Conservation (phyloP, 2,113 vertebrate genomes). For the Phalacrocorax pelagicus region DNA sequence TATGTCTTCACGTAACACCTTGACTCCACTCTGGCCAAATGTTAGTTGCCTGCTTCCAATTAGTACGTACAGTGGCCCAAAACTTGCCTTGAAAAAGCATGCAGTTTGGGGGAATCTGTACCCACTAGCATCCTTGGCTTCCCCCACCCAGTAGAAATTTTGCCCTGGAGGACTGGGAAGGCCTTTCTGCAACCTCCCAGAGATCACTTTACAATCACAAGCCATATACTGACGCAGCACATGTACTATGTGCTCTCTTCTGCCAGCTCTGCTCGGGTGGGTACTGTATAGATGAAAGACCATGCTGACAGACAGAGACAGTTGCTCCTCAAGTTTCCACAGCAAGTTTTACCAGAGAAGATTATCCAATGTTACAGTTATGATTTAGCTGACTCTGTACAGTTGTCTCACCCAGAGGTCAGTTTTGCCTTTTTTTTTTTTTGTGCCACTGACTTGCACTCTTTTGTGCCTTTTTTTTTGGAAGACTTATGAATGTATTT, state of each 20-base stretch:
- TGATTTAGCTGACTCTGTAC: background rate
- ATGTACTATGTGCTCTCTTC: background rate
- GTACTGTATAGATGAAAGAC: background rate
- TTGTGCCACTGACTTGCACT: background rate
- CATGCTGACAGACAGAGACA: background rate
- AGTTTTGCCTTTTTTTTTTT: background rate
- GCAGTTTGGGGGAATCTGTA: background rate
- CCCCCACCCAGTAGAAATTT: background rate
- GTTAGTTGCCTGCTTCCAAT: background rate
- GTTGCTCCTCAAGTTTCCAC: constrained; percentile 1
- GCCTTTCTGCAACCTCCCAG: background rate
- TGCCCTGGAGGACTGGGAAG: background rate
- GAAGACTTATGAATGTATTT: background rate
- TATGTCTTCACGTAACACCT: background rate
- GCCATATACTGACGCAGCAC: background rate
- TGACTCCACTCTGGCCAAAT: background rate
- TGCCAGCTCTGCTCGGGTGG: background rate
- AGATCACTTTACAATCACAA: background rate
- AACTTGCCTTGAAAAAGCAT: background rate
- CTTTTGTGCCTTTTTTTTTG: background rate
- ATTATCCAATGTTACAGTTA: background rate
- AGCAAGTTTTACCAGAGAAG: background rate
- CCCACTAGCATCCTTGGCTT: background rate
- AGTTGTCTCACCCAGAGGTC: background rate
- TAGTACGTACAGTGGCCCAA: background rate